Evolutionary conservation across 2,888 invertebrate species (phyloP).

Genomic region (Erebia palarica): DNA sequence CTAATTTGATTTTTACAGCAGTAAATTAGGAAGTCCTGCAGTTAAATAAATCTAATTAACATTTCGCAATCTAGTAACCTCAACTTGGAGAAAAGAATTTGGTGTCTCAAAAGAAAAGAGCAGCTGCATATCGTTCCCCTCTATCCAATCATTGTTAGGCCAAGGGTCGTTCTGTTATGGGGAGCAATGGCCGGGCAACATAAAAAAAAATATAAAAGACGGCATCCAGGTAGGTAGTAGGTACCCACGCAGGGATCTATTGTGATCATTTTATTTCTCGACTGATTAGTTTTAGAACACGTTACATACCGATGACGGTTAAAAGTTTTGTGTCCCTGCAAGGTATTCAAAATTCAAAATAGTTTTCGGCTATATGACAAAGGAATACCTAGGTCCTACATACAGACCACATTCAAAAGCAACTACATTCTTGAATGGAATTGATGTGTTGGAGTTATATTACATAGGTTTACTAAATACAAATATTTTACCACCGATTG

Average conservation of each 20-base stretch:
- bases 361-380: too few species aligned
- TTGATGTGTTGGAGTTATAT: too few species aligned
- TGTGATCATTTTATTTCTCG: constrained; percentile 37
- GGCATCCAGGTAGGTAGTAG: constrained; percentile 70
- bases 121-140: constrained; percentile 78
- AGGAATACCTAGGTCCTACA: too few species aligned
- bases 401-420: too few species aligned
- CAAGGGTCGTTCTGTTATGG: constrained; percentile 73
- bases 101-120: constrained; percentile 66
- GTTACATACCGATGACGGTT: constrained; percentile 1
- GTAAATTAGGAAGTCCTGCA: constrained; percentile 18
- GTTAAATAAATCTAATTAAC: constrained; percentile 20
- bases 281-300: constrained; percentile 22
- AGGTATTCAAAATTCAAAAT: background rate
- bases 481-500: too few species aligned
- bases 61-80: constrained; percentile 64
- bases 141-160: constrained; percentile 73
- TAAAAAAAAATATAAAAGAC: constrained; percentile 65
- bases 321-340: background rate
- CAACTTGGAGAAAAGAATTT: constrained; percentile 56
- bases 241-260: constrained; percentile 54
- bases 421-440: too few species aligned
- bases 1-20: constrained; percentile 69
- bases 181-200: constrained; percentile 71
- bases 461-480: too few species aligned